Evolutionary conservation across 2,888 invertebrate species (phyloP).

Genomic region (Polyploca ridens): DNA sequence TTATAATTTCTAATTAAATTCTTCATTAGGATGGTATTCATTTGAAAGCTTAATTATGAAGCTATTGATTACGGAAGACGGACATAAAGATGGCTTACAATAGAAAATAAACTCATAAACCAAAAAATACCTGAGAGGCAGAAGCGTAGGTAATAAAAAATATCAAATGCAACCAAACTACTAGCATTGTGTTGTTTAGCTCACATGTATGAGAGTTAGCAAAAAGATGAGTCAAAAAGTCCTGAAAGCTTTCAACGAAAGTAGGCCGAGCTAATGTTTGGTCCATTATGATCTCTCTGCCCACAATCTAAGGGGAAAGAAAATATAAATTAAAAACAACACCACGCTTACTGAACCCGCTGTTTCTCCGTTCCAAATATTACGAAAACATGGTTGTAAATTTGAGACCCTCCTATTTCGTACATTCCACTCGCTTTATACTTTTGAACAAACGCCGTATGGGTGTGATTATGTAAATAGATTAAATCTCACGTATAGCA

Average conservation of each 20-base stretch:
- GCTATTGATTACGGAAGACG: not conserved
- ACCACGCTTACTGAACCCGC: constrained; percentile 41
- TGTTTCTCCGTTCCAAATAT: constrained; percentile 44
- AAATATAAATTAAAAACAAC: constrained; percentile 69
- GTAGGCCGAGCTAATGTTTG: constrained; percentile 77
- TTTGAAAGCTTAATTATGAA: not conserved
- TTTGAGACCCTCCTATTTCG: constrained; percentile 25
- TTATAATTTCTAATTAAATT: not conserved
- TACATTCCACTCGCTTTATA: constrained; percentile 31
- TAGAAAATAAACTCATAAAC: too few species aligned
- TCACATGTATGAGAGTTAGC: constrained; percentile 48
- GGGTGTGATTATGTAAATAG: constrained; percentile 43
- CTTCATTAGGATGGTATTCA: not conserved
- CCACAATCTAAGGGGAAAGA: constrained; percentile 51
- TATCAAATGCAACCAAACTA: constrained; percentile 27
- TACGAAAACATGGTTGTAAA: constrained; percentile 31
- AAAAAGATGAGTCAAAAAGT: constrained; percentile 66
- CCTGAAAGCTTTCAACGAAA: constrained; percentile 74
- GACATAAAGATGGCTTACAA: too few species aligned
- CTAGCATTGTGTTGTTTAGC: constrained; percentile 35
- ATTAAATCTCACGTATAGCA: constrained; percentile 34
- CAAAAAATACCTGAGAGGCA: too few species aligned
- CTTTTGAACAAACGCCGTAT: constrained; percentile 38
- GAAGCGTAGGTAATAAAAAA: not conserved
- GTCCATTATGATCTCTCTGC: constrained; percentile 73